Conservation (phyloP, 2,888 invertebrate genomes). For the Balanococcus diminutus region DNA sequence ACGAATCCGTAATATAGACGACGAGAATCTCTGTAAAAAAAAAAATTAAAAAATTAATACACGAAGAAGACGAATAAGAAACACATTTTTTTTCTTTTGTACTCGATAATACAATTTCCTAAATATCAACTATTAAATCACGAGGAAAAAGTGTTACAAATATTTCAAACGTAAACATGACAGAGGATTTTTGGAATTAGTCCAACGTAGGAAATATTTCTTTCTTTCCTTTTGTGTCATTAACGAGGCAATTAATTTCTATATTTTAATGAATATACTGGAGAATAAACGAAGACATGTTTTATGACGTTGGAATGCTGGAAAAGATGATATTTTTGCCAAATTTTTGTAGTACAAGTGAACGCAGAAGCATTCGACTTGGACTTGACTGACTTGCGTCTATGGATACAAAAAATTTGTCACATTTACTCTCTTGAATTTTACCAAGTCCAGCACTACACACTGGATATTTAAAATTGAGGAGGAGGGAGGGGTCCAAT, state of each 20-base stretch:
- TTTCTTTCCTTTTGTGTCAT: background rate
- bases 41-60: background rate
- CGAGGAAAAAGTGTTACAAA: background rate
- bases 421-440: too few species aligned
- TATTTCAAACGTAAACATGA: slow-evolving; percentile 31
- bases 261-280: background rate
- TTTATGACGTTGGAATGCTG: background rate
- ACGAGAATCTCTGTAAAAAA: background rate
- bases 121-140: slow-evolving; percentile 6
- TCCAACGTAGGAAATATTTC: background rate
- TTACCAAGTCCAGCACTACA: too few species aligned
- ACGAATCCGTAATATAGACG: too few species aligned
- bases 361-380: background rate
- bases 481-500: too few species aligned
- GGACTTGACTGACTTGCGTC: background rate
- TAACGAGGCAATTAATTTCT: slow-evolving; percentile 6
- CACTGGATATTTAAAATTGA: too few species aligned
- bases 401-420: too few species aligned
- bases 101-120: background rate
- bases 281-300: background rate
- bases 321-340: background rate
- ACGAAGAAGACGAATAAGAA: background rate
- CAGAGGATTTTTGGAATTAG: slow-evolving; percentile 4
- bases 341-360: background rate
- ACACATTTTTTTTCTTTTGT: background rate